These are phyloP conservation scores for Phodopus roborovskii DNA, from an alignment of 2,113 vertebrate species.

Conservation along the genomic window DNA sequence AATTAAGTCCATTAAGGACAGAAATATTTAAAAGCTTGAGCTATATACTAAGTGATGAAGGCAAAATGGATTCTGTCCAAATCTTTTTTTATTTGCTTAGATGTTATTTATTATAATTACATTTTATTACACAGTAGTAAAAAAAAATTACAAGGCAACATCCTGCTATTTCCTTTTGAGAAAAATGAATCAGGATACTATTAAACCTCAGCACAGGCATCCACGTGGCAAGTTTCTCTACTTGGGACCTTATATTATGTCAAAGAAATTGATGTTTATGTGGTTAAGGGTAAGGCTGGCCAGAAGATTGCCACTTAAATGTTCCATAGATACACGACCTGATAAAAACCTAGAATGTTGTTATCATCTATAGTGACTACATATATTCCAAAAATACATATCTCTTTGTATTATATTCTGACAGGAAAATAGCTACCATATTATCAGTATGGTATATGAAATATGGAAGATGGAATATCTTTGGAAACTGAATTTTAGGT, in stretches of 20 bases:
- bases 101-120: conserved; percentile 85
- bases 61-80: conserved; percentile 81
- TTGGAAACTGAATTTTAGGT: background rate
- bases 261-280: conserved; percentile 79
- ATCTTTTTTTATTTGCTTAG: conserved; percentile 82
- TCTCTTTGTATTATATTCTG: background rate
- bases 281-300: conserved; percentile 73
- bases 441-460: background rate
- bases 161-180: conserved; percentile 84
- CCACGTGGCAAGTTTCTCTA: conserved; percentile 72
- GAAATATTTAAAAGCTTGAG: conserved; percentile 63
- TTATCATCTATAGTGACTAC: conserved; percentile 11
- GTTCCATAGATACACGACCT: conserved; percentile 61
- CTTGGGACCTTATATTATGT: conserved; percentile 79
- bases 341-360: conserved; percentile 57
- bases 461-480: background rate
- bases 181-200: conserved; percentile 84
- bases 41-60: conserved; percentile 73
- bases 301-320: conserved; percentile 71
- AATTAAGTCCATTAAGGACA: conserved; percentile 71
- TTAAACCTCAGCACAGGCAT: conserved; percentile 79
- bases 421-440: background rate
- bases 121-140: conserved; percentile 87
- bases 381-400: background rate
- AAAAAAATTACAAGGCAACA: conserved; percentile 86